Percentiles rank a stretch among this genome's conserved stretches.
phyloP scores from a whole-genome alignment of 2,797 vertebrate species.

The Sebastes melanostomus region DNA sequence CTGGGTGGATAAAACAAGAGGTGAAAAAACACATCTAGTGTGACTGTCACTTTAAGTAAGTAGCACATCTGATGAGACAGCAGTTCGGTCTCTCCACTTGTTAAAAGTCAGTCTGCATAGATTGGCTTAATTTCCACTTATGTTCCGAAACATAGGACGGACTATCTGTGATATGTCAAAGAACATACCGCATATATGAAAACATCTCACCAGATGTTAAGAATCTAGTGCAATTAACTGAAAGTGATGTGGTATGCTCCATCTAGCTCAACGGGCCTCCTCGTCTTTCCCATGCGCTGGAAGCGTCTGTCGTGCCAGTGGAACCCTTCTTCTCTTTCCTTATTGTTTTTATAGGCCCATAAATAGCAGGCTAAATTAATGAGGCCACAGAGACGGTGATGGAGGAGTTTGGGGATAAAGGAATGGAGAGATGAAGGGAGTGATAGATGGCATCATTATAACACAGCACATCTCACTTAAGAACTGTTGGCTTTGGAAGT shows the following conservation, averaged over 20 bases:
- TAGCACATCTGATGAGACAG: not conserved
- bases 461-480: slow-evolving; percentile 75
- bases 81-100: not conserved
- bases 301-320: slow-evolving; percentile 59
- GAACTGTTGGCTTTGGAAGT: slow-evolving; percentile 79
- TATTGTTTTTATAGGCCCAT: slow-evolving; percentile 78
- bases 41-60: not conserved
- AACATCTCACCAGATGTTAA: slow-evolving; percentile 68
- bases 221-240: slow-evolving; percentile 67
- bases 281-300: slow-evolving; percentile 64
- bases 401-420: slow-evolving; percentile 71
- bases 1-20: not conserved
- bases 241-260: slow-evolving; percentile 58
- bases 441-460: slow-evolving; percentile 84
- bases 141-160: slow-evolving; percentile 18
- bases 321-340: slow-evolving; percentile 63
- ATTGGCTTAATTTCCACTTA: slow-evolving; percentile 14
- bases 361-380: slow-evolving; percentile 79
- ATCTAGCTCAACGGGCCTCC: slow-evolving; percentile 51
- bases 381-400: slow-evolving; percentile 75
- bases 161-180: slow-evolving; percentile 29
- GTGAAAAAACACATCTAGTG: not conserved
- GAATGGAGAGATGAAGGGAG: slow-evolving; percentile 73
- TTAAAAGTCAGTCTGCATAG: not conserved
- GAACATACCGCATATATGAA: slow-evolving; percentile 40